Base-by-base conservation (phyloP, 2,888 invertebrate species). In the Ormyrus thymus region DNA sequence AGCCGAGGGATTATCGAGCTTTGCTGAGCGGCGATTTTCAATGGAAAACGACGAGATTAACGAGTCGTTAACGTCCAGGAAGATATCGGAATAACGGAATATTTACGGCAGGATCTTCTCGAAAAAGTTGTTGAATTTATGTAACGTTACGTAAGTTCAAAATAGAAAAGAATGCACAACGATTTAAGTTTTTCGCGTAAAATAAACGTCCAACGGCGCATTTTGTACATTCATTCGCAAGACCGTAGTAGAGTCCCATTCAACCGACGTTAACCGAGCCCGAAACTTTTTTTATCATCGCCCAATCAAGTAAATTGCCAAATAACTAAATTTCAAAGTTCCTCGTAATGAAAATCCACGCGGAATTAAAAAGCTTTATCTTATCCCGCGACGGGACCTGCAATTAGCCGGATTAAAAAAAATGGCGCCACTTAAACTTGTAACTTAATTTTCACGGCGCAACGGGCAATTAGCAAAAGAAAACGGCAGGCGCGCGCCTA, bases 391-490 rank as follows among this genome's bases (percentile, higher is more conserved):
- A 1, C 29, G 29, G 29, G 29, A 29, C 29, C 29, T 29, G 29
- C 29, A 29, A 29, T 29, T 29, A 29, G 29, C 29, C 29, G 29
- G 29, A 29, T 29, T 29, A 29, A 29, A 29, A 29, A 29, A 29
- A 29, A 29, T 29, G 29, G 29, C 29, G 29, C 29, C 29, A 29
- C 29, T 29, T 29, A 9, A 61, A n/a, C 10, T 43, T 46, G n/a
- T 48, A 65, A 64, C 15, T 73, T 64, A 46, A 48, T 46, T 58
- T 65, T 50, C 50, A 6, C 6, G 11, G 13, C n/a, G 9, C 7
- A 65, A 56, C 10, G 29, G 10, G 50, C 3, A 76, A 76, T 69
- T 48, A 69, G 51, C 53, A 29, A 15, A 45, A 51, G 43, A 55
- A 68, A 61, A 56, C 15, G 66, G 11, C 51, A n/a, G n/a, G 29